Evolutionary conservation across 1,140 invertebrate genomes (phyloP).

Genomic region (Papilio helenus): DNA sequence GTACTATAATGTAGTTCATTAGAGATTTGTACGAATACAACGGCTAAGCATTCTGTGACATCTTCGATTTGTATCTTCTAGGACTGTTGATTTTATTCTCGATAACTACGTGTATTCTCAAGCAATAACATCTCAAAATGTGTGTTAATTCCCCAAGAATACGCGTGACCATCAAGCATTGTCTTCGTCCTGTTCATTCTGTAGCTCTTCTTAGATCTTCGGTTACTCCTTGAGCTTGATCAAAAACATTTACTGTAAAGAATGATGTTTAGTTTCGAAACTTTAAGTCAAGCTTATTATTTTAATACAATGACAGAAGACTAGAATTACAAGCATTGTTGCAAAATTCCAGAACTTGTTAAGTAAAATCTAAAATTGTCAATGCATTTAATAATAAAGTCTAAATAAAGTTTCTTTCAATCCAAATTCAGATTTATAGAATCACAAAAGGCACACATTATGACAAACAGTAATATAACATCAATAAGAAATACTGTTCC

Average conservation of each 20-base stretch:
- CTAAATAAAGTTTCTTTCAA: too few species aligned
- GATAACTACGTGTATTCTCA: constrained; percentile 98
- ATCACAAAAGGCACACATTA: too few species aligned
- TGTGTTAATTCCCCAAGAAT: constrained; percentile 98
- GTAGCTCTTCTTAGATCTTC: not conserved
- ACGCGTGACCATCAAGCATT: constrained; percentile 93
- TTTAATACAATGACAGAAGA: too few species aligned
- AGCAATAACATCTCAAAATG: constrained; percentile 96
- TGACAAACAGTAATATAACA: not conserved
- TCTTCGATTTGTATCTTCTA: constrained; percentile 18
- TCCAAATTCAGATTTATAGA: too few species aligned
- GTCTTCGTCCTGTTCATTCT: constrained; percentile 24
- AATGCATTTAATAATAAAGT: too few species aligned
- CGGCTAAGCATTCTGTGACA: constrained; percentile 34
- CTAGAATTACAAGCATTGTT: too few species aligned
- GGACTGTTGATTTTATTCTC: constrained; percentile 80
- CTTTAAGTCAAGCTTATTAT: too few species aligned
- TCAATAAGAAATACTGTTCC: not conserved
- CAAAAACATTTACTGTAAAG: not conserved
- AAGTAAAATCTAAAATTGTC: too few species aligned
- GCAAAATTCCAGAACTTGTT: too few species aligned
- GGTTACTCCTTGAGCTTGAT: not conserved
- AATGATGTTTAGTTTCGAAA: not conserved
- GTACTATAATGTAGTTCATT: constrained; percentile 36
- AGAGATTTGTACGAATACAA: constrained; percentile 18